phyloP scores from a whole-genome alignment of 2,113 vertebrate genomes.

The Pollachius pollachius region DNA sequence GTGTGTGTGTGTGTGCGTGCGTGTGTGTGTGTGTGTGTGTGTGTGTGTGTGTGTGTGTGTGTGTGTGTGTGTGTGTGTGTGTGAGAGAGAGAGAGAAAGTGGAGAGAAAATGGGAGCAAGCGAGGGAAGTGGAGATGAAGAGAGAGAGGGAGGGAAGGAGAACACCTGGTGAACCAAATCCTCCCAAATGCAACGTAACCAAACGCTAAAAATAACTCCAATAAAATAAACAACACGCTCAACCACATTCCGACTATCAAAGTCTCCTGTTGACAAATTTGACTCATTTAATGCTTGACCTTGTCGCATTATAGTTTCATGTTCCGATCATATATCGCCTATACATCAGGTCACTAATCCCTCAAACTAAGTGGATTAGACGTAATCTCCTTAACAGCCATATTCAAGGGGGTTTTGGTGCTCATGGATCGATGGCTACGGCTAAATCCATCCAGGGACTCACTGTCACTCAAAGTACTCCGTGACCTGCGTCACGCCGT shows the following conservation, averaged over 20 bases:
- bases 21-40: too few species aligned
- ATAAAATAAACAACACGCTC: background rate
- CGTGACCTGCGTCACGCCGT: too few species aligned
- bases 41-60: background rate
- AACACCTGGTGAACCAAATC: too few species aligned
- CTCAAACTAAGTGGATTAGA: conserved; percentile 52
- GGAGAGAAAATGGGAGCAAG: background rate
- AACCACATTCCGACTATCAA: background rate
- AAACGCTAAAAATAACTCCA: background rate
- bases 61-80: background rate
- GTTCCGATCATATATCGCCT: conserved; percentile 48
- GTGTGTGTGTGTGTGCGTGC: background rate
- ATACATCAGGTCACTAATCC: conserved; percentile 57
- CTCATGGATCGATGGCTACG: conserved; percentile 40
- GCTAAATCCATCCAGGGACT: conserved; percentile 40
- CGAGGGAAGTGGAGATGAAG: background rate
- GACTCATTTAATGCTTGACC: conserved; percentile 31
- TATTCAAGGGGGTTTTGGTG: conserved; percentile 46
- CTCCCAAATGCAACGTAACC: background rate
- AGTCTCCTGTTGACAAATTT: background rate
- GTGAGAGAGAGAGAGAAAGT: background rate
- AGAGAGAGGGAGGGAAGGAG: background rate
- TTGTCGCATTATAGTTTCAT: conserved; percentile 40
- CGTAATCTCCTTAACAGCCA: conserved; percentile 58
- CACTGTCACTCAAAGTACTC: conserved; percentile 20